These are phyloP conservation scores for Oryzias dopingdopingensis DNA, from an alignment of 2,797 vertebrate genomes.

Conservation along the genomic window DNA sequence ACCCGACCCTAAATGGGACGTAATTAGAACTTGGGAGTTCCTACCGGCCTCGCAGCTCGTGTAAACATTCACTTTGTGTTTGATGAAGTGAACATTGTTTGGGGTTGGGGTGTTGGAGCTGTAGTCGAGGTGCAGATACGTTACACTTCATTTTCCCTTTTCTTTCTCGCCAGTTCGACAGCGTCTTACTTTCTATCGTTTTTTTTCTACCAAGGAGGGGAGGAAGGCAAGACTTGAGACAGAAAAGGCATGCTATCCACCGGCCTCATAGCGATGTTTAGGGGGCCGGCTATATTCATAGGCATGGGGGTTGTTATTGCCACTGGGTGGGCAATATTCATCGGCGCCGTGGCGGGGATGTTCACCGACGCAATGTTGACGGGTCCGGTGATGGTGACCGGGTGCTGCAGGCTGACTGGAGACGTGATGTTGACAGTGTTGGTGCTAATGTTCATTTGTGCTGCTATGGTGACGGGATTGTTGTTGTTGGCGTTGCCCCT, in stretches of 20 bases:
- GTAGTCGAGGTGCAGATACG: conserved; percentile 43
- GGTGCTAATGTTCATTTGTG: conserved; percentile 97
- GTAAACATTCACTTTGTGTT: conserved; percentile 53
- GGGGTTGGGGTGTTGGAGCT: conserved; percentile 10
- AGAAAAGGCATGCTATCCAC: conserved; percentile 90
- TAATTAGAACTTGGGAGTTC: conserved; percentile 39
- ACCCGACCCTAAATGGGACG: conserved; percentile 43
- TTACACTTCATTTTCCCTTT: conserved; percentile 63
- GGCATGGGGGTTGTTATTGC: conserved; percentile 93
- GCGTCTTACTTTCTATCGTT: not conserved
- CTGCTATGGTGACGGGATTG: conserved; percentile 93
- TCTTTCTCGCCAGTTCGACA: conserved; percentile 41
- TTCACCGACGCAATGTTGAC: conserved; percentile 90
- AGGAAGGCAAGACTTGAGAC: conserved; percentile 95
- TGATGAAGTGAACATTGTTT: conserved; percentile 43
- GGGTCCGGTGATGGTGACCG: conserved; percentile 93
- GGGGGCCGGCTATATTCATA: conserved; percentile 87
- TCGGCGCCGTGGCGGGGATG: conserved; percentile 77
- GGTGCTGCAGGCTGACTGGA: conserved; percentile 92
- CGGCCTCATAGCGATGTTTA: conserved; percentile 95
- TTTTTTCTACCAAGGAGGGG: conserved; percentile 86
- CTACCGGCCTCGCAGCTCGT: conserved; percentile 39
- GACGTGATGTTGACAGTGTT: conserved; percentile 96
- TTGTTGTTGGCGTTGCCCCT: conserved; percentile 66
- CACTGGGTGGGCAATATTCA: conserved; percentile 96